Conservation (phyloP, 1,140 invertebrate genomes). For the Drosophila oshimai region DNA sequence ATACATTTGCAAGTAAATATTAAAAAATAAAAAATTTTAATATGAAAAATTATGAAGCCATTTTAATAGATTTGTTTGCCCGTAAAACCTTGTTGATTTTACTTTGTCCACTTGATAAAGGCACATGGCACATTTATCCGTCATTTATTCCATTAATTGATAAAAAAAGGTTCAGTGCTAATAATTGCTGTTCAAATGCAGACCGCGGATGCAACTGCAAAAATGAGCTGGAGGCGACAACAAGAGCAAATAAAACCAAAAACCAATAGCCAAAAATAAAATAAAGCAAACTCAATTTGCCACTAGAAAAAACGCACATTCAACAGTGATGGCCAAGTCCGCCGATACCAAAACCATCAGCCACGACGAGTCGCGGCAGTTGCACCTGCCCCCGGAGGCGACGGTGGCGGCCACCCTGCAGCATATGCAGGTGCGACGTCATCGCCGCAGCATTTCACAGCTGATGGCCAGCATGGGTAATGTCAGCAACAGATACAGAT, state of each 20-base stretch:
- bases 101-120: background rate
- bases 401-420: constrained; percentile 25
- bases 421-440: constrained; percentile 58
- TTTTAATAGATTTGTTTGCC: too few relatives aligned
- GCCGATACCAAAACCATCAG: background rate
- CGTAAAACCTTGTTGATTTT: background rate
- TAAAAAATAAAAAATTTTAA: too few relatives aligned
- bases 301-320: background rate
- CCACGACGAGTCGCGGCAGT: constrained; percentile 25
- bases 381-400: constrained; percentile 12
- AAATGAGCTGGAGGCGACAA: constrained; percentile 11
- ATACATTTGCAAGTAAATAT: too few relatives aligned
- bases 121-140: background rate
- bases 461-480: constrained; percentile 82
- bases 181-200: constrained; percentile 26
- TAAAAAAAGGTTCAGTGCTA: constrained; percentile 15
- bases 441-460: constrained; percentile 81
- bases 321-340: constrained; percentile 1
- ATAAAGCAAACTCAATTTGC: constrained; percentile 17
- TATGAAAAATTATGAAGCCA: too few relatives aligned
- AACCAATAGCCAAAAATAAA: constrained; percentile 54
- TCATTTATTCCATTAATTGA: constrained; percentile 24
- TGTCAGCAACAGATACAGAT: background rate
- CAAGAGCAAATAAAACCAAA: constrained; percentile 41
- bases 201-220: constrained; percentile 17